Conservation (phyloP, 2,888 invertebrate genomes). For the Caenorhabditis sinica region DNA sequence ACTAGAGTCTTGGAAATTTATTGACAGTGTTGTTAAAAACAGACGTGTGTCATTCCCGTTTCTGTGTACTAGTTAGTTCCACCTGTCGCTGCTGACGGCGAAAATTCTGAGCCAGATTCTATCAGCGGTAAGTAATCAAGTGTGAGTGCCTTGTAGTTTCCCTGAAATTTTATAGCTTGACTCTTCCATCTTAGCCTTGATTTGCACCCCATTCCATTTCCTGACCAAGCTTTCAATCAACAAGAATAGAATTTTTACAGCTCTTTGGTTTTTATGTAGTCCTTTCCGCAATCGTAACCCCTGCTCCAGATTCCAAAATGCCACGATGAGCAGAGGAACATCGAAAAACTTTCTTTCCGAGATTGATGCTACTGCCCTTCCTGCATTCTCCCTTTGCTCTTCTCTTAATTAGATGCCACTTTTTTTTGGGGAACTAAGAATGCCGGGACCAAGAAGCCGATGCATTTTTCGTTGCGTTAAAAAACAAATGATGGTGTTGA, state of each 20-base stretch:
- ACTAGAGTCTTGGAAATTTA: constrained; percentile 4
- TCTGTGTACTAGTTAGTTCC: too few relatives aligned
- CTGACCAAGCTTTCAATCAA: constrained; percentile 17
- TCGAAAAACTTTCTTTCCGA: constrained; percentile 23
- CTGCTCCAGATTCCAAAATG: neutral
- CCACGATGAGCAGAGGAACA: constrained; percentile 12
- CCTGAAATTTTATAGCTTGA: neutral
- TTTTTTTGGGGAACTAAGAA: constrained; percentile 16
- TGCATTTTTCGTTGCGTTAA: constrained; percentile 26
- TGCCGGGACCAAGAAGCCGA: constrained; percentile 7
- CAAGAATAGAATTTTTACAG: neutral
- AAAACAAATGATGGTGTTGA: constrained; percentile 49
- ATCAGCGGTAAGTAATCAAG: too few relatives aligned
- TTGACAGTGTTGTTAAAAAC: neutral
- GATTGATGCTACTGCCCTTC: constrained; percentile 25
- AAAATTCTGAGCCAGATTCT: too few relatives aligned
- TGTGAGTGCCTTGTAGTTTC: neutral
- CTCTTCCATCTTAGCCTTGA: too few relatives aligned
- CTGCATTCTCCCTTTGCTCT: constrained; percentile 13
- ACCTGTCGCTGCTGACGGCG: too few relatives aligned
- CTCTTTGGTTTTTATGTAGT: constrained; percentile 6
- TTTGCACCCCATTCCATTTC: neutral
- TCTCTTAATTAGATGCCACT: constrained; percentile 51
- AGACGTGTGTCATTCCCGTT: too few relatives aligned
- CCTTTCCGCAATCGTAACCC: neutral